phyloP scores from a whole-genome alignment of 2,797 vertebrate species.

The Peromyscus aztecus region DNA sequence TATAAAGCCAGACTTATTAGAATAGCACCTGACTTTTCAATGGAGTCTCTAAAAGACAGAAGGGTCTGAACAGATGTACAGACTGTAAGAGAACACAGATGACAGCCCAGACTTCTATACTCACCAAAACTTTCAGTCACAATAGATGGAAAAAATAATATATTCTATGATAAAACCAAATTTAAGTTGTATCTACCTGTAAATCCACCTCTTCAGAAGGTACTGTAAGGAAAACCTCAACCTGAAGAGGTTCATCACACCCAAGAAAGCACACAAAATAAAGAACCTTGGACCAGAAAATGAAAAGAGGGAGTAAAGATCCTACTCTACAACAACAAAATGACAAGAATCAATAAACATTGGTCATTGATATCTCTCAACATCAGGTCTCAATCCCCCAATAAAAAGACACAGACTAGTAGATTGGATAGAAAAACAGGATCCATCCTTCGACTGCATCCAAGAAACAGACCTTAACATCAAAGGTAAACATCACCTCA shows the following conservation, averaged over 20 bases:
- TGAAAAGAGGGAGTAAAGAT: neutral
- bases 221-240: neutral
- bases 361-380: neutral
- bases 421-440: neutral
- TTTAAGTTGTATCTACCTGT: neutral
- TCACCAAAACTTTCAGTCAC: neutral
- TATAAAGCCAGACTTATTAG: neutral
- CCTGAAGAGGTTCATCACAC: neutral
- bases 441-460: neutral
- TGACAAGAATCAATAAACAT: neutral
- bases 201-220: neutral
- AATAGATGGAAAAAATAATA: neutral
- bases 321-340: no score
- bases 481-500: neutral
- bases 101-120: neutral
- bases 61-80: neutral
- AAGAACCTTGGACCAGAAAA: neutral
- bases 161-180: neutral
- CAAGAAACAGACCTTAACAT: neutral
- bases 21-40: neutral
- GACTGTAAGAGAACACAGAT: neutral
- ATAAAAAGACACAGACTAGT: neutral
- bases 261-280: neutral
- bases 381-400: neutral
- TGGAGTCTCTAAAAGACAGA: neutral